Evolutionary conservation across 2,888 invertebrate genomes (phyloP), one percentile per base, ranked within the genome.

Genomic region (Mimumesa dahlbomi): DNA sequence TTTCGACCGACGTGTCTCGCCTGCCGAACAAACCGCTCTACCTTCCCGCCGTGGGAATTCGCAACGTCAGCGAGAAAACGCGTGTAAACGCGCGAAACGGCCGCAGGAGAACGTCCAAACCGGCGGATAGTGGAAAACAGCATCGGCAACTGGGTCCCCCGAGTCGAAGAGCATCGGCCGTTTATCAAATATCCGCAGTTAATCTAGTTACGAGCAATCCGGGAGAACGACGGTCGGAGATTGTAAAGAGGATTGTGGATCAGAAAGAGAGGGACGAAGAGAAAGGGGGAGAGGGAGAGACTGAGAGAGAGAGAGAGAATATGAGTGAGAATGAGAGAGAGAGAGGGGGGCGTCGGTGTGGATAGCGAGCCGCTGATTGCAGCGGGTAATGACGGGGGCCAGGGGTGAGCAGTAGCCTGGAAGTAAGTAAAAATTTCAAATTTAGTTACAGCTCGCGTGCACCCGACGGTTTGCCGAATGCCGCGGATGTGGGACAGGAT

Each of bases 361-460:
- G 79, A 79, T 79, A 79, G 75, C 77, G 70, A 71, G 69, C 66
- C 81, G 84, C 86, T 89, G 89, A 89, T 89, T 89, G 89, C 88
- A 88, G 85, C 87, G 85, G 86, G 88, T 89, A 89, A 89, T 89
- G 89, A 89, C 85, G 87, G 77, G 22, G 77, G 40, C 54, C 72
- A 72, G 70, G 89, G 89, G 89, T 89, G 89, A 88, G 89, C 89
- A 89, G 87, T 77, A 88, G 89, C 84, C 87, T 88, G 89, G 89
- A 89, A 89, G 86, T 89, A 89, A 89, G 89, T 89, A 88, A 89
- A 89, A 89, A 89, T 89, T 89, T 89, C 87, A 89, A 89, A 89
- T 89, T 89, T 89, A 89, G 89, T 89, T 89, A 89, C 85, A 85
- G 86, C 83, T 83, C 81, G 84, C 85, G 84, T 85, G 87, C 85